Conservation (phyloP, 1,140 invertebrate species). For the Antheraea pernyi region DNA sequence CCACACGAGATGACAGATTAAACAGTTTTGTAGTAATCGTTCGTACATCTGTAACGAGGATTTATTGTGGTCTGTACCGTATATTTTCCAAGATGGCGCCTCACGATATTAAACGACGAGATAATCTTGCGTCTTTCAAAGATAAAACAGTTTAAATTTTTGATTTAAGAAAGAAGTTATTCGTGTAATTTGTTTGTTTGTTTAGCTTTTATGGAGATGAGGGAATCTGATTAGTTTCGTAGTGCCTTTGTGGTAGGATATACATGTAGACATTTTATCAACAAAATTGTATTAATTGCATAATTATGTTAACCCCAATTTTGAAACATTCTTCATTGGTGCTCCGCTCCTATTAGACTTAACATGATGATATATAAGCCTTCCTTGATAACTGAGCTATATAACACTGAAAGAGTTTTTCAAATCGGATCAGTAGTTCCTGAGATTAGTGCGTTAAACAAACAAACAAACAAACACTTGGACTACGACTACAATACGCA, state of each 20-base stretch:
- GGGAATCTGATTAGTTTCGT: not conserved
- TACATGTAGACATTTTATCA: too few species aligned
- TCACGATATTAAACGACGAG: not conserved
- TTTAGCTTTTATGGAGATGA: not conserved
- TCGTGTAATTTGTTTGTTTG: not conserved
- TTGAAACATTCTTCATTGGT: too few species aligned
- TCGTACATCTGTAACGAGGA: not conserved
- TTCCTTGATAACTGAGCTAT: too few species aligned
- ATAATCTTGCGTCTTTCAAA: not conserved
- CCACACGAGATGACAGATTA: slow-evolving; percentile 2
- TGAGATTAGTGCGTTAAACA: too few species aligned
- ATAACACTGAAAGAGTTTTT: too few species aligned
- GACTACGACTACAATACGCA: too few species aligned
- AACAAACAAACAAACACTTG: too few species aligned
- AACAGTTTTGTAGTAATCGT: slow-evolving; percentile 1
- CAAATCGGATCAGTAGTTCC: too few species aligned
- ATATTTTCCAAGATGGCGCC: slow-evolving; percentile 3
- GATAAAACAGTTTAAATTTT: slow-evolving; percentile 1
- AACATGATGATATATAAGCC: too few species aligned
- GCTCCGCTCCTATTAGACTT: too few species aligned
- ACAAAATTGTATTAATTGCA: too few species aligned
- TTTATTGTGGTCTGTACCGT: not conserved
- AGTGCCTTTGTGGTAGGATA: not conserved
- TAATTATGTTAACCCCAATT: too few species aligned
- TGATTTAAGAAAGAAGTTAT: not conserved